These are phyloP conservation scores for Grus americana DNA, from an alignment of 2,113 vertebrate species.

Conservation along the genomic window DNA sequence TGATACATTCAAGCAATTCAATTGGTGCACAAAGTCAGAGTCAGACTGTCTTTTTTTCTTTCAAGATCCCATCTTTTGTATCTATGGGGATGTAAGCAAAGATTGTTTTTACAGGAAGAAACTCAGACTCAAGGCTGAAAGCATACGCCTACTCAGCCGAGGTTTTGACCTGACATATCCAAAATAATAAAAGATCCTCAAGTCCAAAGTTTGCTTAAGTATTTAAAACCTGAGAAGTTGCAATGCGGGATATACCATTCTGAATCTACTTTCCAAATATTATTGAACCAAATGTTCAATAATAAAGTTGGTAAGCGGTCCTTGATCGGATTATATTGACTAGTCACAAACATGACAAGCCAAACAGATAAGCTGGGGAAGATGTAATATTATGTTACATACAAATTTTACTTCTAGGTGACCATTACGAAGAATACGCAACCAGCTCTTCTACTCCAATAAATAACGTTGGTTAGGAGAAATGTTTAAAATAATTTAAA, in stretches of 20 bases:
- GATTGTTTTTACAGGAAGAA: not conserved
- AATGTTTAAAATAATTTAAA: not conserved
- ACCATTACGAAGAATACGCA: not conserved
- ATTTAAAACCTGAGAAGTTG: not conserved
- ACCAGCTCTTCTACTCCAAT: not conserved
- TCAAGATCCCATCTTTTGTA: not conserved
- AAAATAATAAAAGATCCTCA: not conserved
- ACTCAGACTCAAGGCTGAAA: not conserved
- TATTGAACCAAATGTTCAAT: not conserved
- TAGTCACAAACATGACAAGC: not conserved
- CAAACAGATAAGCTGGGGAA: not conserved
- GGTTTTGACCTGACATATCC: not conserved
- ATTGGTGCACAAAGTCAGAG: not conserved
- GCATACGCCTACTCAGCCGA: not conserved
- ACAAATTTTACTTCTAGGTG: not conserved
- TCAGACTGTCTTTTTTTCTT: not conserved
- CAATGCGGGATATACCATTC: not conserved
- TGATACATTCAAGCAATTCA: not conserved
- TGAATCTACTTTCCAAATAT: not conserved
- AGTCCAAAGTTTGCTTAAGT: not conserved
- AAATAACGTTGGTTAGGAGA: not conserved
- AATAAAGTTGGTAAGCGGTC: not conserved
- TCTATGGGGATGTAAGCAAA: not conserved
- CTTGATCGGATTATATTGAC: not conserved
- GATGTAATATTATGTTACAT: not conserved